Base-by-base conservation (phyloP, 2,797 vertebrate genomes). In the Sebastes iracundus region DNA sequence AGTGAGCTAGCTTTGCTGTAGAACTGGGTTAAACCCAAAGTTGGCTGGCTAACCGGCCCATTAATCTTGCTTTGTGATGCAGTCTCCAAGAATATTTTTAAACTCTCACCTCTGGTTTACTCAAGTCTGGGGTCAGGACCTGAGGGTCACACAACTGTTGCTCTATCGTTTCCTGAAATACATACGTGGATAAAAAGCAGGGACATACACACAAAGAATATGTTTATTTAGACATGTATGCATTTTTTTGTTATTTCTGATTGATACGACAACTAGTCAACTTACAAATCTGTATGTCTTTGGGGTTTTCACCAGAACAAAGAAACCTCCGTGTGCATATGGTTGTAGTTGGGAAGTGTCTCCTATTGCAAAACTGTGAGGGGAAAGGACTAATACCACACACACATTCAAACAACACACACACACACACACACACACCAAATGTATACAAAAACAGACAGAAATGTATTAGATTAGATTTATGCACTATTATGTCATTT, bases 271-370 rank as follows among this genome's bases (percentile, higher is more conserved):
- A 65, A 71, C 2, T 6, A 23, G 30, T 68, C 7, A 12, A 97
- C 99, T 97, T 96, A 99, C 99, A 94, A 99, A 99, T 90, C 60
- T 95, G 93, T 95, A 97, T 12, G 92, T 97, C 89, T 96, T 97
- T 2, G 97, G 95, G 0, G 91, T 97, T 95, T 99, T 99, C 92
- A 99, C 92, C 90, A 97, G 95, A 60, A 97, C 91, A 90, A 98
- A 97, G 92, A 98, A 97, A 38, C 99, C 99, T 82, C 99, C 98
- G 2, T 99, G 97, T 85, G 96, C 92, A 88, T 99, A 99, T 64
- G 96, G 94, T 79, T 97, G 96, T 88, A 98, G 94, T 10, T 93
- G 88, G n/a, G 97, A 96, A 1, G 98, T 99, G 90, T 99, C 95
- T 49, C 97, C 96, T 90, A 99, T 97, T 85, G 96, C 93, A 94